These are phyloP conservation scores for Drosophila funebris DNA, from an alignment of 1,140 invertebrate genomes.

Conservation along the genomic window DNA sequence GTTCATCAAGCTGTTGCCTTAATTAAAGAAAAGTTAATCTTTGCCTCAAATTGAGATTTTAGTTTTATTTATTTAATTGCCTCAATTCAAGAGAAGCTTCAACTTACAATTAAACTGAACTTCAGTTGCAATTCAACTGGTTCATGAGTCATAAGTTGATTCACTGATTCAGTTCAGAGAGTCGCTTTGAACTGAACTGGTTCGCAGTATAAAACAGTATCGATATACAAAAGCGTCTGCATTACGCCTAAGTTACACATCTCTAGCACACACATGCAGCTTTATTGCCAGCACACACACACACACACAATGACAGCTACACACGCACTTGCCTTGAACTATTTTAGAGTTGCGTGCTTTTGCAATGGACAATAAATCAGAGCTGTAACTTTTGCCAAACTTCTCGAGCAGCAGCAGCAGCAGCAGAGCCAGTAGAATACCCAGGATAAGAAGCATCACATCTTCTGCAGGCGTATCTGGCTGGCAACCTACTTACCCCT, in stretches of 20 bases:
- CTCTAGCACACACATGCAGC: not conserved
- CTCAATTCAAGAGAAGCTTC: too few species aligned
- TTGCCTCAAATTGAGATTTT: too few species aligned
- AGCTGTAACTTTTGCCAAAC: constrained; percentile 23
- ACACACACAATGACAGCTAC: not conserved
- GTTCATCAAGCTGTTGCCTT: too few species aligned
- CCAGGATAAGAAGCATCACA: not conserved
- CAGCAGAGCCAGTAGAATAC: not conserved
- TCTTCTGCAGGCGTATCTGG: not conserved
- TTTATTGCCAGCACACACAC: too few species aligned
- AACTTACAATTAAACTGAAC: too few species aligned
- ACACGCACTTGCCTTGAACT: constrained; percentile 43
- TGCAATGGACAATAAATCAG: constrained; percentile 53
- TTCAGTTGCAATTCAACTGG: too few species aligned
- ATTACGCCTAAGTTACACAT: not conserved
- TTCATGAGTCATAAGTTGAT: too few species aligned
- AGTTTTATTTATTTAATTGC: too few species aligned
- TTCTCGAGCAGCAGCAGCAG: not conserved
- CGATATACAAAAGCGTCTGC: not conserved
- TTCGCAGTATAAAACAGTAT: too few species aligned
- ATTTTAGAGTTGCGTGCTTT: constrained; percentile 43
- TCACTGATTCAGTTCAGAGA: too few species aligned
- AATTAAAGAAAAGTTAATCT: too few species aligned
- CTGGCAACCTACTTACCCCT: not conserved
- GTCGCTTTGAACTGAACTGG: too few species aligned